Conservation (phyloP, 2,113 vertebrate species). For the Cygnus atratus region DNA sequence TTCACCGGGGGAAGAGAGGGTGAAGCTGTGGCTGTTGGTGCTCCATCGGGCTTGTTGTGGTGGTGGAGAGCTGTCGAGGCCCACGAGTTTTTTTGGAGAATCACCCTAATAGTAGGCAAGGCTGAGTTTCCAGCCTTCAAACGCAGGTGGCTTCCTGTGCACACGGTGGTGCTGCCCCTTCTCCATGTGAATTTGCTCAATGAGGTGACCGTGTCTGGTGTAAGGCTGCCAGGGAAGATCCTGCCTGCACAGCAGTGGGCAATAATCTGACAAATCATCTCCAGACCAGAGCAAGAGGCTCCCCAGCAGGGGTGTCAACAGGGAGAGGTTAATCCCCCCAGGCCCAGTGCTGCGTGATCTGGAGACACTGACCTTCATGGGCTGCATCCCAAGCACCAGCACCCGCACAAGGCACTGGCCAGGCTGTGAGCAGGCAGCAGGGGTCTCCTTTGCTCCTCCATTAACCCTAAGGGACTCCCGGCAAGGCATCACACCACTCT, state of each 20-base stretch:
- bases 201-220: not conserved
- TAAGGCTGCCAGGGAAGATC: not conserved
- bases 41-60: not conserved
- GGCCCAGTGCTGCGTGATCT: not conserved
- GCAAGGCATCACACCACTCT: not conserved
- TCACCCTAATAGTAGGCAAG: not conserved
- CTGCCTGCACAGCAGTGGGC: not conserved
- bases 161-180: not conserved
- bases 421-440: not conserved
- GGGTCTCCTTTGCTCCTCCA: not conserved
- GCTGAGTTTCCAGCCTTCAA: not conserved
- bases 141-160: accelerated
- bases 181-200: not conserved
- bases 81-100: accelerated
- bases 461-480: not conserved
- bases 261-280: not conserved
- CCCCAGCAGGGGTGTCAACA: not conserved
- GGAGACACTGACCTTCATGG: not conserved
- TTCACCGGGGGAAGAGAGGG: not conserved
- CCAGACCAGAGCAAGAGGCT: not conserved
- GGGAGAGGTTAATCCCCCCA: not conserved
- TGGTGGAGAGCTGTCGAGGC: not conserved
- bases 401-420: accelerated
- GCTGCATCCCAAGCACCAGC: not conserved
- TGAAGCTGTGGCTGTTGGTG: accelerated